Evolutionary conservation across 2,888 invertebrate species (phyloP), one percentile per base, ranked within the genome.

Genomic region (Acleris cristana): DNA sequence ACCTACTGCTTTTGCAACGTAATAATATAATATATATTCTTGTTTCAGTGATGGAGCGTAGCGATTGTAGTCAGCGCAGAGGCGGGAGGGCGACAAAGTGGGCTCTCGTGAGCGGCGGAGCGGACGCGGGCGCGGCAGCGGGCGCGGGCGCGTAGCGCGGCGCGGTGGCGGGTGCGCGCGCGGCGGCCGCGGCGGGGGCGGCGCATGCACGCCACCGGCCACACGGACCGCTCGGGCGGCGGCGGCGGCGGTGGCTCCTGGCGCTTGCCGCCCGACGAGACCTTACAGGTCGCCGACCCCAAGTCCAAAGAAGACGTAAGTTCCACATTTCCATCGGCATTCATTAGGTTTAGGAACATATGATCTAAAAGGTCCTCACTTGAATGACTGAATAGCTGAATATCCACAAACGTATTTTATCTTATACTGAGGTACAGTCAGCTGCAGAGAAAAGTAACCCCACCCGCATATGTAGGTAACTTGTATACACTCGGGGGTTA

Each of bases 251-350:
- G 92, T 76, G 94, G 94, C 89, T 96, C 97, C 89, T 97, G 97
- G 97, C 96, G 97, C 92, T 95, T 97, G 91, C 97, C 97, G 92
- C 97, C 97, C 86, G 97, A 97, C 94, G 97, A 97, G 94, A 97
- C 97, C 79, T 95, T 97, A 79, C 97, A 97, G 93, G 97, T 97
- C 89, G 96, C 96, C 93, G 97, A 97, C 94, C 96, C 96, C 85
- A 96, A 97, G 93, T 86, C 91, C 89, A 97, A 97, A 92, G 95
- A 95, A 85, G 95, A 95, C 91, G 95, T 94, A 81, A 65, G 72
- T 68, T 63, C 44, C 59, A 26, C 16, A n/a, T 12, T 34, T 34
- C 14, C 34, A 10, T 34, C 34, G 10, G 34, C 34, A 30, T 30
- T 30, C 30, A 5, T 26, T 34, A 34, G 34, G 10, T 34, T 34